Evolutionary conservation across 2,113 vertebrate genomes (phyloP).

Genomic region (Ptilorrhoa leucosticta): DNA sequence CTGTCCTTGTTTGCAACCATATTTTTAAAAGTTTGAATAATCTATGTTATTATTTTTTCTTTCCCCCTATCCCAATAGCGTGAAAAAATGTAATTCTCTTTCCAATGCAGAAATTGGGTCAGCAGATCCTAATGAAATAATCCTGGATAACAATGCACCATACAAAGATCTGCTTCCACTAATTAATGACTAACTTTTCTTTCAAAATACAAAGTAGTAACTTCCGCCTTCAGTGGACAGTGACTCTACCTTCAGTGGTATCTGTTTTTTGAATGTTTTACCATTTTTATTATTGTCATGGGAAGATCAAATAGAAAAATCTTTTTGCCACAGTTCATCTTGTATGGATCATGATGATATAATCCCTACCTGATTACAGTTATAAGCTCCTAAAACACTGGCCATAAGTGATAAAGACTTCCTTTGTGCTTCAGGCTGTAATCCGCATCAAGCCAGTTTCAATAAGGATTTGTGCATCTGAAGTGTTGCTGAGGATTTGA

Average conservation of each 20-base stretch:
- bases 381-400: slow-evolving; percentile 59
- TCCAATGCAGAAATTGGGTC: slow-evolving; percentile 53
- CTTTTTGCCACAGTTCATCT: neutral
- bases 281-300: neutral
- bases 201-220: neutral
- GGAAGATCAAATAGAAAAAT: neutral
- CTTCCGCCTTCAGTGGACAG: neutral
- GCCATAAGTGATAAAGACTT: slow-evolving; percentile 58
- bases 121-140: slow-evolving; percentile 63
- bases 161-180: slow-evolving; percentile 27
- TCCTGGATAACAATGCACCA: slow-evolving; percentile 61
- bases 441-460: slow-evolving; percentile 47
- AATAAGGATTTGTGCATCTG: slow-evolving; percentile 48
- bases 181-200: slow-evolving; percentile 49
- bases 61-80: neutral
- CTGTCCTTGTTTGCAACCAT: neutral
- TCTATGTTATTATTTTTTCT: neutral
- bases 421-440: slow-evolving; percentile 47
- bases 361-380: slow-evolving; percentile 53
- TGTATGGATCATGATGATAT: slow-evolving; percentile 45
- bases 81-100: slow-evolving; percentile 61
- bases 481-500: slow-evolving; percentile 7
- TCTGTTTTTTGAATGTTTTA: neutral
- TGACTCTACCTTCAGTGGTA: neutral
- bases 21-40: neutral